These are phyloP conservation scores for Camelus bactrianus DNA, from an alignment of 2,113 vertebrate genomes.

Conservation along the genomic window DNA sequence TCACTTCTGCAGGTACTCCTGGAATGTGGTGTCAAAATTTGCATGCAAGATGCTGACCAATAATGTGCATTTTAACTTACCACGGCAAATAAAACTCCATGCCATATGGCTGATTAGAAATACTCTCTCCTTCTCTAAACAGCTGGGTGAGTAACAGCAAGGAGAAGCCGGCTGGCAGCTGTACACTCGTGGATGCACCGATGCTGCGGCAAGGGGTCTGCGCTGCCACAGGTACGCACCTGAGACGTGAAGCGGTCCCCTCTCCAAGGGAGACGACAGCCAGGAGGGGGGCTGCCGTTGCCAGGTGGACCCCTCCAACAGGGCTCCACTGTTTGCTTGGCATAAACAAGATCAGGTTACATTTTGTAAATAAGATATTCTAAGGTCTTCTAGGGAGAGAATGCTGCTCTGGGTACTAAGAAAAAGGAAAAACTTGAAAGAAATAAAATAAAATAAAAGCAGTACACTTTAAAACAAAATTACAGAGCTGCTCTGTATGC, in stretches of 20 bases:
- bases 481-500: conserved; percentile 69
- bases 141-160: conserved; percentile 97
- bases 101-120: conserved; percentile 98
- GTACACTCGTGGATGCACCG: conserved; percentile 91
- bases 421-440: conserved; percentile 68
- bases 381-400: conserved; percentile 81
- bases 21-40: conserved; percentile 79
- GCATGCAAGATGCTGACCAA: conserved; percentile 87
- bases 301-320: conserved; percentile 81
- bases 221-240: conserved; percentile 91
- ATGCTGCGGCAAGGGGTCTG: conserved; percentile 90
- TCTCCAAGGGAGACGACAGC: conserved; percentile 74
- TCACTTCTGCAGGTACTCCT: conserved; percentile 60
- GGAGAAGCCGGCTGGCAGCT: conserved; percentile 95
- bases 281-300: conserved; percentile 78
- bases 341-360: conserved; percentile 77
- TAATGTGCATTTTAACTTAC: conserved; percentile 81
- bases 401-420: conserved; percentile 64
- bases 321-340: conserved; percentile 77
- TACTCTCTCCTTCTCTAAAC: conserved; percentile 94
- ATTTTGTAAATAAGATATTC: conserved; percentile 82
- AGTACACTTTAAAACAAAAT: conserved; percentile 54
- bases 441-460: conserved; percentile 66
- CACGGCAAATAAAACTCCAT: conserved; percentile 91
- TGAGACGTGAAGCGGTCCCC: conserved; percentile 85